Conservation (phyloP, 1,140 invertebrate genomes). For the Ephestia elutella region DNA sequence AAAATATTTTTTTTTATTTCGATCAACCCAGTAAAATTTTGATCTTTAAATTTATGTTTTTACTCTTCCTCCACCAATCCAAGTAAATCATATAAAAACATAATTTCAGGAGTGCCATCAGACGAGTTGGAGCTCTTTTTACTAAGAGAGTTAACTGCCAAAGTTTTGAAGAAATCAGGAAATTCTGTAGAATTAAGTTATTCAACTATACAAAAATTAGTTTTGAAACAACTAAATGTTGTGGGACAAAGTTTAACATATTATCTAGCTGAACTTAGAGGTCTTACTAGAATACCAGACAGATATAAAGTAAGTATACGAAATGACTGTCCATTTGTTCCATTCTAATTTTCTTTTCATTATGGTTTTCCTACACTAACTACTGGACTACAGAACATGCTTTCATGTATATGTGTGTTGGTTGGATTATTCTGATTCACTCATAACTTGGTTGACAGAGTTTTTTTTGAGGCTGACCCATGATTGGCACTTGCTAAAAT, state of each 20-base stretch:
- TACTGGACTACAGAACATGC: no score
- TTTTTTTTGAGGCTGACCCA: no score
- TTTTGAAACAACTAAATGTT: constrained; percentile 91
- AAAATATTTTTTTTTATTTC: no score
- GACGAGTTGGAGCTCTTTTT: constrained; percentile 88
- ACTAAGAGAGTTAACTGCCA: constrained; percentile 91
- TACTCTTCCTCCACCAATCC: no score
- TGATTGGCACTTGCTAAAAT: no score
- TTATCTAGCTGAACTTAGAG: constrained; percentile 88
- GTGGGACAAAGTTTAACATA: constrained; percentile 90
- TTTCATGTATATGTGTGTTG: no score
- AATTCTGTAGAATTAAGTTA: constrained; percentile 95
- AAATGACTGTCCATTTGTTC: neutral
- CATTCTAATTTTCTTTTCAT: neutral
- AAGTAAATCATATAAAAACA: neutral
- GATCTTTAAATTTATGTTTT: no score
- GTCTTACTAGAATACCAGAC: constrained; percentile 86
- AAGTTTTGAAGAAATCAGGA: constrained; percentile 94
- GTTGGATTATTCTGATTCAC: no score
- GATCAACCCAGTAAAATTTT: no score
- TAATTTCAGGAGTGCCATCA: constrained; percentile 77
- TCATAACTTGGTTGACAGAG: no score
- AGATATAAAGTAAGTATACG: constrained; percentile 75
- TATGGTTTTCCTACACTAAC: no score
- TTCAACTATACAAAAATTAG: constrained; percentile 91